Conservation (phyloP, 2,888 invertebrate genomes). For the Hemicrepidius hirtus region DNA sequence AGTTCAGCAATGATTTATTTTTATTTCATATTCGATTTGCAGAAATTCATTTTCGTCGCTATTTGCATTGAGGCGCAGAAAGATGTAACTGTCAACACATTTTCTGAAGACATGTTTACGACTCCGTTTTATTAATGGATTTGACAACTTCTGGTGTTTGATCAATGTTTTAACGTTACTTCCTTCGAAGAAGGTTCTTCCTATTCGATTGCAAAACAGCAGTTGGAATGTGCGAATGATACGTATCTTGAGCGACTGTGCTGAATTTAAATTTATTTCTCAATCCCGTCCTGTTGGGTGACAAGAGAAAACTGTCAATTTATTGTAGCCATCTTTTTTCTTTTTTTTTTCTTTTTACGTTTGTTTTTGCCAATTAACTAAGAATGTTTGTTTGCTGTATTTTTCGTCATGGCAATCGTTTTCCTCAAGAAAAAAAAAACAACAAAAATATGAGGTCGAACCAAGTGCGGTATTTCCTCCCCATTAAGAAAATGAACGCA, state of each 20-base stretch:
- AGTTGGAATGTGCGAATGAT: conserved; percentile 7
- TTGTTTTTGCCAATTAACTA: not conserved
- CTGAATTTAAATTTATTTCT: conserved; percentile 21
- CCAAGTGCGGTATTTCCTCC: not conserved
- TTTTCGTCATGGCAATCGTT: not conserved
- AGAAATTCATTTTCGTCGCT: conserved; percentile 28
- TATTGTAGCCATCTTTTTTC: not conserved
- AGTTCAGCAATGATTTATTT: not conserved
- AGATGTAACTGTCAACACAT: conserved; percentile 30
- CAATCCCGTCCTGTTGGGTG: not conserved
- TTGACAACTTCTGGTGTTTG: conserved; percentile 27
- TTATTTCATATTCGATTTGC: conserved; percentile 31
- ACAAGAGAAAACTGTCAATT: not conserved
- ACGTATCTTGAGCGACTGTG: conserved; percentile 1
- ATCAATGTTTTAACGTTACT: conserved; percentile 26
- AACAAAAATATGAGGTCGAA: not conserved
- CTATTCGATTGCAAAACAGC: conserved; percentile 16
- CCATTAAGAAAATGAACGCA: conserved; percentile 29
- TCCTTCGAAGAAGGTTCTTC: conserved; percentile 7
- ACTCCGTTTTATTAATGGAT: conserved; percentile 34
- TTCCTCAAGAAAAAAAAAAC: not conserved
- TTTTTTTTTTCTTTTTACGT: conserved; percentile 1
- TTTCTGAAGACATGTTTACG: conserved; percentile 28
- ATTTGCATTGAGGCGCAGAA: conserved; percentile 31
- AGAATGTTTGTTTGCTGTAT: not conserved